Evolutionary conservation across 2,797 vertebrate genomes (phyloP).

Genomic region (Coregonus sp.): DNA sequence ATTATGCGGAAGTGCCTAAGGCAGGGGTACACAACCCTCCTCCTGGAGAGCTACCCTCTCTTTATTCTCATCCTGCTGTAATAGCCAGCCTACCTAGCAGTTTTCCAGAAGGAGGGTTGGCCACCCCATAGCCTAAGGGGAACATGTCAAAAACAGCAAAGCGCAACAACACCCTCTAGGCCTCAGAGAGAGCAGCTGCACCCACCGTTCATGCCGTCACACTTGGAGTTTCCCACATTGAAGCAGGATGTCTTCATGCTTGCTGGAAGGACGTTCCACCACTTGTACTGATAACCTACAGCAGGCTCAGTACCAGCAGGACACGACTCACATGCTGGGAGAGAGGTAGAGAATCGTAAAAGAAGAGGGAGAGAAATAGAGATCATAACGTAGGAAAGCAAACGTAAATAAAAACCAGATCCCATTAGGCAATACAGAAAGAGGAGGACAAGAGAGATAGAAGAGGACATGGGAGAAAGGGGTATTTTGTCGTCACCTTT

Average conservation of each 20-base stretch:
- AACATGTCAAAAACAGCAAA: background rate
- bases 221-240: conserved; percentile 96
- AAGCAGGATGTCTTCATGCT: conserved; percentile 99
- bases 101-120: no score
- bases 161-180: conserved; percentile 42
- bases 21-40: no score
- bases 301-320: conserved; percentile 92
- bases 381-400: background rate
- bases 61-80: no score
- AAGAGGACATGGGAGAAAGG: no score
- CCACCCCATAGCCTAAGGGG: no score
- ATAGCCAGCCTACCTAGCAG: no score
- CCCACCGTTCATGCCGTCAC: conserved; percentile 93
- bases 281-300: conserved; percentile 92
- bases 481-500: conserved; percentile 60
- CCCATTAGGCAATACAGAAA: background rate
- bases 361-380: background rate
- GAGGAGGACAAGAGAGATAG: no score
- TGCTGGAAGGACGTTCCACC: conserved; percentile 93
- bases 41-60: no score
- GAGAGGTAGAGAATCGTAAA: background rate
- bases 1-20: no score
- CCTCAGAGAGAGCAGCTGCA: conserved; percentile 14
- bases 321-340: conserved; percentile 84
- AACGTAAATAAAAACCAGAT: no score